phyloP scores from a whole-genome alignment of 2,888 invertebrate species.

The Hecatera dysodea region DNA sequence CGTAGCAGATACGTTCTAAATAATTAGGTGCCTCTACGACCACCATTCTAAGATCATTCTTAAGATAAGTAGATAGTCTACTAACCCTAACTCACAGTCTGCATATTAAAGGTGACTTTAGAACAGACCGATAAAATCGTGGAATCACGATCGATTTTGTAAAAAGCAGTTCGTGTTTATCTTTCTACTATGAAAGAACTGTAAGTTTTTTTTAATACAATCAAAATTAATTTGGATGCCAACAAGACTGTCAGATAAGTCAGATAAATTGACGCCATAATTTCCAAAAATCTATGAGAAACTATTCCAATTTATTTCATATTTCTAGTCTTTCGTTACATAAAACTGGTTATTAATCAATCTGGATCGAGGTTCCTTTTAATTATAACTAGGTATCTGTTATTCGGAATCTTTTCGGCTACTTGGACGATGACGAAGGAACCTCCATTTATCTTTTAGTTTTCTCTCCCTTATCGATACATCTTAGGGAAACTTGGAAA shows the following conservation, averaged over 20 bases:
- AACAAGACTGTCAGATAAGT: not conserved
- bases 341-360: conserved; percentile 58
- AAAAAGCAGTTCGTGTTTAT: not conserved
- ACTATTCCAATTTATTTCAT: not conserved
- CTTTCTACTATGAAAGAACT: not conserved
- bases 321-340: conserved; percentile 28
- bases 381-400: conserved; percentile 60
- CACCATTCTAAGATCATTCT: too few species aligned
- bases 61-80: too few species aligned
- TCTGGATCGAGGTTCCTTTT: conserved; percentile 38
- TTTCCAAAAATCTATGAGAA: conserved; percentile 2
- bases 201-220: not conserved
- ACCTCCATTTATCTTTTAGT: conserved; percentile 59
- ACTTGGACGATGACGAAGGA: conserved; percentile 58
- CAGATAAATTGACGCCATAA: not conserved
- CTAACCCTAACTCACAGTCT: too few species aligned
- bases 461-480: conserved; percentile 42
- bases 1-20: too few species aligned
- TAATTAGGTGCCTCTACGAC: too few species aligned
- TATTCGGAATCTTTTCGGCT: conserved; percentile 49
- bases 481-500: conserved; percentile 47
- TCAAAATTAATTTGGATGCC: not conserved
- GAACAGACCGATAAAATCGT: too few species aligned
- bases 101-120: too few species aligned
- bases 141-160: not conserved